Conservation (phyloP, 2,888 invertebrate genomes). For the Pilophorus perplexus region DNA sequence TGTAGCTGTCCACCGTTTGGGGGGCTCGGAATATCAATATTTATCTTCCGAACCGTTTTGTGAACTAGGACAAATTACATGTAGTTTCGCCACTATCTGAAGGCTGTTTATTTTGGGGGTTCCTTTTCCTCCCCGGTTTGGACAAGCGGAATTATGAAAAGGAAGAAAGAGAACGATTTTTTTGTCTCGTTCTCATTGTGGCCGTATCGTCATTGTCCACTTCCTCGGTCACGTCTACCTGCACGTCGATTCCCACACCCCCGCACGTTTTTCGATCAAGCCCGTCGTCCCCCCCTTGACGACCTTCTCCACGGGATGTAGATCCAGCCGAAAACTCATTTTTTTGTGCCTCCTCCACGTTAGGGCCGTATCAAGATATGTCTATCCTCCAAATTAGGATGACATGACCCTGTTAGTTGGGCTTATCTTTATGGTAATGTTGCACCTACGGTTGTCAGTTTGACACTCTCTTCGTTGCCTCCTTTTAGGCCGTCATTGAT, state of each 20-base stretch:
- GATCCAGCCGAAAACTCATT: conserved; percentile 8
- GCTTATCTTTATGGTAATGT: conserved; percentile 42
- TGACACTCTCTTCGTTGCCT: conserved; percentile 37
- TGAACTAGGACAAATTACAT: conserved; percentile 22
- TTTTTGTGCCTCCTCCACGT: conserved; percentile 3
- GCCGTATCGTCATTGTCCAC: conserved; percentile 5
- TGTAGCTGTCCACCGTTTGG: conserved; percentile 14
- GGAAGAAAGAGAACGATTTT: background rate
- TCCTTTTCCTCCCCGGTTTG: conserved; percentile 2
- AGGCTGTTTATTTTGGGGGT: conserved; percentile 24
- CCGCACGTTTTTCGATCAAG: background rate
- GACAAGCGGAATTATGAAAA: background rate
- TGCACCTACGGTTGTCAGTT: conserved; percentile 28
- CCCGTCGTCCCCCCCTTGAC: conserved; percentile 8
- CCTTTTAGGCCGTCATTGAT: conserved; percentile 37
- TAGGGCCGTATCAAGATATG: conserved; percentile 39
- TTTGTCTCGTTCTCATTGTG: background rate
- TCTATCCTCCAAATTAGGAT: conserved; percentile 38
- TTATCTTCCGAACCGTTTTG: conserved; percentile 2
- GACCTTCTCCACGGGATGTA: background rate
- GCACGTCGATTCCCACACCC: conserved; percentile 18
- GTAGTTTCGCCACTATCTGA: conserved; percentile 11
- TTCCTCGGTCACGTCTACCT: conserved; percentile 6
- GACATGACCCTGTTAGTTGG: conserved; percentile 41
- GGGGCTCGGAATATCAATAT: conserved; percentile 23